phyloP scores from a whole-genome alignment of 1,140 invertebrate species.

The Amphibalanus amphitrite region DNA sequence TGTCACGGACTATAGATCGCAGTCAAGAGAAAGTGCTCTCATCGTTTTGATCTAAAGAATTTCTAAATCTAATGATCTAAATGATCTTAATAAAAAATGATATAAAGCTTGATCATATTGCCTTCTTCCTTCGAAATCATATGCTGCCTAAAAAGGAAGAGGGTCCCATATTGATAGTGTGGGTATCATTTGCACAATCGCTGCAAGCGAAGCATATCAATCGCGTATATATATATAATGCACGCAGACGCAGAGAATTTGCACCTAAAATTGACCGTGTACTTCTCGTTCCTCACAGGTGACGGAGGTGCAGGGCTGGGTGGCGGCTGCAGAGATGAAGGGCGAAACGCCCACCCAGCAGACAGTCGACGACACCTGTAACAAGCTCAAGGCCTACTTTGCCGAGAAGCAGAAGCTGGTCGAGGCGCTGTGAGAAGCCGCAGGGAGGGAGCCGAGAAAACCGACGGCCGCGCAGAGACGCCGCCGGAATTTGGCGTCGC shows the following conservation, averaged over 20 bases:
- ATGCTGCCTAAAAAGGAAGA: no score
- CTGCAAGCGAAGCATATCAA: no score
- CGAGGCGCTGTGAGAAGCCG: background rate
- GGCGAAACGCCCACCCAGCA: background rate
- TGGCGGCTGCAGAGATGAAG: background rate
- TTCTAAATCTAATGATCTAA: background rate
- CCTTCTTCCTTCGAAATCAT: no score
- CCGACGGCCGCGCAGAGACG: no score
- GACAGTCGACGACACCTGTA: background rate
- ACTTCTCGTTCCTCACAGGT: no score
- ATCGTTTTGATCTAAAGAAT: background rate
- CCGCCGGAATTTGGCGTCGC: no score
- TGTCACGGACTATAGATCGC: background rate
- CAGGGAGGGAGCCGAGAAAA: no score
- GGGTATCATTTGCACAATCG: no score
- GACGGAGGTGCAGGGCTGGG: background rate
- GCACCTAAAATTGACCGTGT: no score
- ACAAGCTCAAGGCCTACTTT: background rate
- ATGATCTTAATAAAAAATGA: background rate
- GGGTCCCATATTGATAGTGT: no score
- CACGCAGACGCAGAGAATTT: no score
- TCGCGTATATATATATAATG: no score
- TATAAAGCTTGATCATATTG: background rate
- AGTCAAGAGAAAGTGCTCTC: background rate
- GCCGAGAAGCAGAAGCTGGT: constrained; percentile 3